These are phyloP conservation scores for Ambastaia sidthimunki DNA, from an alignment of 2,797 vertebrate genomes.

Conservation along the genomic window DNA sequence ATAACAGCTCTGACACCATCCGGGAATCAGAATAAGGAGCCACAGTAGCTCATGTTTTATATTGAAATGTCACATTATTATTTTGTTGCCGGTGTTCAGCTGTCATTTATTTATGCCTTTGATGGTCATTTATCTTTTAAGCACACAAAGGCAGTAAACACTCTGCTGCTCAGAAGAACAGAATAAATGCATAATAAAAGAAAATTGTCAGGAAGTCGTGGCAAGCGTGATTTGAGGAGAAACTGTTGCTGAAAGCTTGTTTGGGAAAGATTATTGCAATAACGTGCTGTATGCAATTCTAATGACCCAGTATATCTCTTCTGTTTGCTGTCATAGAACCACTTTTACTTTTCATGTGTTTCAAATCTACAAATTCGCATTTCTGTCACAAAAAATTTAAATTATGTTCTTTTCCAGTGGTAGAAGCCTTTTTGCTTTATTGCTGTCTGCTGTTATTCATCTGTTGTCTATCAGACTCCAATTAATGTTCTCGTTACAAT, in stretches of 20 bases:
- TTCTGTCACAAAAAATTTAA: not conserved
- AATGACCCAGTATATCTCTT: constrained; percentile 4
- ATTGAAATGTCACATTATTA: constrained; percentile 29
- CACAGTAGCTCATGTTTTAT: constrained; percentile 28
- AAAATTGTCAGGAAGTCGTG: constrained; percentile 28
- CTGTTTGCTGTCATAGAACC: constrained; percentile 14
- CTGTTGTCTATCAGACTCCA: constrained; percentile 39
- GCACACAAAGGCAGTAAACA: constrained; percentile 58
- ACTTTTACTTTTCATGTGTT: constrained; percentile 13
- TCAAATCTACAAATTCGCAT: constrained; percentile 2
- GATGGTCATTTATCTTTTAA: constrained; percentile 55
- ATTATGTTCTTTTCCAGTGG: not conserved
- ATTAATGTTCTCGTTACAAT: not conserved
- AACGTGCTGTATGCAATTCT: not conserved
- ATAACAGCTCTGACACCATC: constrained; percentile 2
- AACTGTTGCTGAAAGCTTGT: constrained; percentile 46
- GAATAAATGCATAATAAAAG: constrained; percentile 50
- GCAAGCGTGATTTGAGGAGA: constrained; percentile 36
- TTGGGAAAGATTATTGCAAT: constrained; percentile 12
- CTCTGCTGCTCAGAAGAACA: constrained; percentile 24
- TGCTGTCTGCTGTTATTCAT: constrained; percentile 28
- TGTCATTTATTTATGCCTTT: constrained; percentile 39
- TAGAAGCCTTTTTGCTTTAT: not conserved
- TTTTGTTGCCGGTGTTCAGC: constrained; percentile 35
- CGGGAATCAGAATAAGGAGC: not conserved